These are phyloP conservation scores for Acestrorhynchus altus DNA, from an alignment of 2,797 vertebrate genomes.

Conservation along the genomic window DNA sequence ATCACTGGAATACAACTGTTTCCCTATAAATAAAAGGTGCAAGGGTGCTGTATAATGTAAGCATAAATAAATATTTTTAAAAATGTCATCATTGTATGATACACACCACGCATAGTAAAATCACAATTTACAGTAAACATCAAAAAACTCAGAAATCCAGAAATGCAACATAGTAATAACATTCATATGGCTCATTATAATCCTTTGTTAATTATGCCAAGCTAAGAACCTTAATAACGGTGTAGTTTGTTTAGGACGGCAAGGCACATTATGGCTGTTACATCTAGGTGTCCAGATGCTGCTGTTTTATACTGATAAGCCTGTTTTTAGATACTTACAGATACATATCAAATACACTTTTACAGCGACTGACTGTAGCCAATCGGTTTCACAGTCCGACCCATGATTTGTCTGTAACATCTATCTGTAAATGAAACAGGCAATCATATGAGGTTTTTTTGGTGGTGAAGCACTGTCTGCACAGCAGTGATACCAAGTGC, in stretches of 20 bases:
- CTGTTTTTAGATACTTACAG: no score
- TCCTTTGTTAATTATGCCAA: neutral
- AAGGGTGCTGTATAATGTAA: constrained; percentile 61
- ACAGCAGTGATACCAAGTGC: neutral
- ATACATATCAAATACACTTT: no score
- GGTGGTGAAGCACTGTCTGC: neutral
- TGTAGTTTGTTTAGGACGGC: neutral
- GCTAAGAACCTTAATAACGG: neutral
- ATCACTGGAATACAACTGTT: constrained; percentile 33
- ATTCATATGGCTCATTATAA: neutral
- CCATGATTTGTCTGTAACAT: no score
- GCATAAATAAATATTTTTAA: constrained; percentile 48
- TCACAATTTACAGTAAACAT: neutral
- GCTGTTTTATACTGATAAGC: neutral
- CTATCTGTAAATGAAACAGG: no score
- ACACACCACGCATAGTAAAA: neutral
- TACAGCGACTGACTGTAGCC: neutral
- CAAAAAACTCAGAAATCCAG: neutral
- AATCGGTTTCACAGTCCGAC: neutral
- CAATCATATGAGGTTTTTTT: neutral
- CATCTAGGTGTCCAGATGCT: neutral
- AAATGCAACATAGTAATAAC: constrained; percentile 1
- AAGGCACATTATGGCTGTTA: constrained; percentile 37
- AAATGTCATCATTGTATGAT: neutral
- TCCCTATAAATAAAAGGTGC: constrained; percentile 62